A percentile compares a stretch with the other conserved stretches of the same genome.
These are phyloP conservation scores for Tylochromis polylepis DNA, from an alignment of 2,113 vertebrate species.

Conservation along the genomic window DNA sequence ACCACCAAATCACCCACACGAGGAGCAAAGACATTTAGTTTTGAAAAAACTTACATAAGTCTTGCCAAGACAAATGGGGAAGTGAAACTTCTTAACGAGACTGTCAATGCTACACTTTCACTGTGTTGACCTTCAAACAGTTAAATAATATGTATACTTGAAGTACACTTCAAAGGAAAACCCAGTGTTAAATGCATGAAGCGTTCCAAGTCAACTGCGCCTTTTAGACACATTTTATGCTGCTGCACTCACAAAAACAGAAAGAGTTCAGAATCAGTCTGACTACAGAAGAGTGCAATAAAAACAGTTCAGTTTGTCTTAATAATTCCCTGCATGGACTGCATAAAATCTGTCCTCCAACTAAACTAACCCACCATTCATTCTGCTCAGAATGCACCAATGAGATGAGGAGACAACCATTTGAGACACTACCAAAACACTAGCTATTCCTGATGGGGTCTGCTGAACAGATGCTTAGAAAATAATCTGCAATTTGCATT, in stretches of 20 bases:
- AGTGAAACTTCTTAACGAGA: neutral
- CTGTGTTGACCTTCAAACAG: neutral
- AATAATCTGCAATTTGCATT: neutral
- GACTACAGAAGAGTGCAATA: neutral
- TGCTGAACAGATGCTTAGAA: neutral
- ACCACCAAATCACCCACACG: neutral
- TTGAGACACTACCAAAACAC: too few species aligned
- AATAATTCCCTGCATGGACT: neutral
- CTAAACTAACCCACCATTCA: neutral
- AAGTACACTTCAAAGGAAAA: neutral
- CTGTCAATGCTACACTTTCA: neutral
- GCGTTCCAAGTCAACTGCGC: neutral
- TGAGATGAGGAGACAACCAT: neutral
- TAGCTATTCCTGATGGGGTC: neutral
- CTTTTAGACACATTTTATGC: neutral
- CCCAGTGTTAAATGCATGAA: neutral
- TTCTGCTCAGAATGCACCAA: too few species aligned
- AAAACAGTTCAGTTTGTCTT: neutral
- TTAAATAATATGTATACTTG: neutral
- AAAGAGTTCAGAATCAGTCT: neutral
- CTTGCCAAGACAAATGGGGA: neutral
- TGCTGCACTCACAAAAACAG: neutral
- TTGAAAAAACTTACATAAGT: neutral
- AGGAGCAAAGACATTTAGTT: neutral
- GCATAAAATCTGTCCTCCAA: too few species aligned